Conservation (phyloP, 92 coral and sea anemone species). For the Paramuricea clavata region DNA sequence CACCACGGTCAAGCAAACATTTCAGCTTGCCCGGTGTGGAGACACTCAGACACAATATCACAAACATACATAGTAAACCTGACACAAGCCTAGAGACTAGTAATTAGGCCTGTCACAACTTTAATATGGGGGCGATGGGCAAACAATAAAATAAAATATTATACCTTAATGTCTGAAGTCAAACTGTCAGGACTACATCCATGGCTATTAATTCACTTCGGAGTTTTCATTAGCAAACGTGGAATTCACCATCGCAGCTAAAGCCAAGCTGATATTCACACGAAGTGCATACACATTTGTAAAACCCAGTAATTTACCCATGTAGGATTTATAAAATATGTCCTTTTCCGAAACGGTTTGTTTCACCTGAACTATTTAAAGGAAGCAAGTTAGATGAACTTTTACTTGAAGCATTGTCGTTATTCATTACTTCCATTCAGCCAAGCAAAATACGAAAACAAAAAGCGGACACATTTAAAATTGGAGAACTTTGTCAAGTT, state of each 20-base stretch:
- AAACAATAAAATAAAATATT: too few species aligned
- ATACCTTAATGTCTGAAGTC: conserved; percentile 31
- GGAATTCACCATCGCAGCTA: conserved; percentile 97
- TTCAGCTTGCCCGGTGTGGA: too few species aligned
- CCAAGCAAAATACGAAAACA: too few species aligned
- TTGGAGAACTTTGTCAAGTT: too few species aligned
- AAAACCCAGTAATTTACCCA: conserved; percentile 79
- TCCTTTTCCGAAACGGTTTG: conserved; percentile 43
- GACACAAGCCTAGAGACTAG: too few species aligned
- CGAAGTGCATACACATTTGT: conserved; percentile 85
- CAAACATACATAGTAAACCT: too few species aligned
- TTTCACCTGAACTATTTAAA: not conserved
- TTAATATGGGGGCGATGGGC: too few species aligned
- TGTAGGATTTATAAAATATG: conserved; percentile 75
- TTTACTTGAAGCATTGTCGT: not conserved
- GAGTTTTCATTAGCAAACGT: conserved; percentile 71
- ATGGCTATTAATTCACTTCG: conserved; percentile 61
- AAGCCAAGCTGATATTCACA: conserved; percentile 92
- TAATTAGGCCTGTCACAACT: too few species aligned
- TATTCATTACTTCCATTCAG: not conserved
- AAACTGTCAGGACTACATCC: conserved; percentile 74
- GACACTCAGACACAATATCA: too few species aligned
- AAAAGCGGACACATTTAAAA: too few species aligned
- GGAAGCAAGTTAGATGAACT: not conserved
- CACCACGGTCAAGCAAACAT: too few species aligned